Conservation (phyloP, 2,113 vertebrate genomes). For the Labrus mixtus region DNA sequence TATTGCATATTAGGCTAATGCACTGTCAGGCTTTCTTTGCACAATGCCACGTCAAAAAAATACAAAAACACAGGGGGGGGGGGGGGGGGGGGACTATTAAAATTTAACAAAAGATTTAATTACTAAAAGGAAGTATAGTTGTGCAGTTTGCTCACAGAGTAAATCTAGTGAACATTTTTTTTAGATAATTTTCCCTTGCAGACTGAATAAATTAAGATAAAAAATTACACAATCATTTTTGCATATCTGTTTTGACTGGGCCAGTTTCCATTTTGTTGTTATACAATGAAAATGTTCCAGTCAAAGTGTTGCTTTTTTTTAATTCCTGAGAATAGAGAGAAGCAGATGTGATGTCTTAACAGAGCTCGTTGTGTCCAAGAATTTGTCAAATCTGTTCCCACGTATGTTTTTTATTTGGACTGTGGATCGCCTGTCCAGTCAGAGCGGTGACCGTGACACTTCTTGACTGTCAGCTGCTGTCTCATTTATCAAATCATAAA, state of each 20-base stretch:
- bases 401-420: slow-evolving; percentile 60
- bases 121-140: too few species aligned
- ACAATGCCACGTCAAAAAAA: not conserved
- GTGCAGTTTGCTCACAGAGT: too few species aligned
- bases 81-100: too few species aligned
- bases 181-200: not conserved
- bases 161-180: too few species aligned
- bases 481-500: slow-evolving; percentile 46
- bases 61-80: too few species aligned
- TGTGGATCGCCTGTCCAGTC: slow-evolving; percentile 42
- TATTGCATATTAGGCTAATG: not conserved
- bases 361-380: slow-evolving; percentile 38
- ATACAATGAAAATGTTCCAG: not conserved
- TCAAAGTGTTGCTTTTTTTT: not conserved
- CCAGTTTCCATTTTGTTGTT: not conserved
- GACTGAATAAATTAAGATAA: not conserved
- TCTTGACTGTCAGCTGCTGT: slow-evolving; percentile 54
- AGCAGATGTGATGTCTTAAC: slow-evolving; percentile 45
- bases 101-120: too few species aligned
- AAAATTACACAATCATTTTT: not conserved
- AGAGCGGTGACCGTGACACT: slow-evolving; percentile 57
- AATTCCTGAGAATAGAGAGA: not conserved
- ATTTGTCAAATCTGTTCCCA: slow-evolving; percentile 68
- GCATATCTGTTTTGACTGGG: too few species aligned
- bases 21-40: not conserved